Conservation (phyloP, 2,113 vertebrate species). For the Condylura cristata region DNA sequence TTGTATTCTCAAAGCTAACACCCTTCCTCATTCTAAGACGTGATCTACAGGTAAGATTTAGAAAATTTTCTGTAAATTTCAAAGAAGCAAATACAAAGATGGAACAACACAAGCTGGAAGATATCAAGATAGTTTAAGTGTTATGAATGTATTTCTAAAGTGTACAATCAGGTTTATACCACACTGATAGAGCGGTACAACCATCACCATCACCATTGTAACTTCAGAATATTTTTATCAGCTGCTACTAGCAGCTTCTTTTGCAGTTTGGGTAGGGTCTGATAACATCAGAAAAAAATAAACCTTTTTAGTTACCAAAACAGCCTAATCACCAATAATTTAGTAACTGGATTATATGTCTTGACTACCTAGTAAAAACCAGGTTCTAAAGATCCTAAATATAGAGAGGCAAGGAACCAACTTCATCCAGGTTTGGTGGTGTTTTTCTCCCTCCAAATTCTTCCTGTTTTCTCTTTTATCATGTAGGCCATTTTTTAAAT, state of each 20-base stretch:
- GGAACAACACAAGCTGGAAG: background rate
- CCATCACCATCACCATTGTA: background rate
- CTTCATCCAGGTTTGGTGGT: background rate
- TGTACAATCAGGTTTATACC: background rate
- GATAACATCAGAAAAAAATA: constrained; percentile 8
- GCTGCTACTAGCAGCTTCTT: background rate
- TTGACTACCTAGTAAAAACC: background rate
- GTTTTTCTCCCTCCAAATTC: background rate
- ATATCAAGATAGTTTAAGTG: background rate
- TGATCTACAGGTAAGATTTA: background rate
- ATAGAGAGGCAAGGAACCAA: background rate
- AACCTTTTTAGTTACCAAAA: constrained; percentile 31
- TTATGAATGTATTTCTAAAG: background rate
- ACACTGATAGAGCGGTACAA: background rate
- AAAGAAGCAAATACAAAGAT: background rate
- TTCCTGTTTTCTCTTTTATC: constrained; percentile 9
- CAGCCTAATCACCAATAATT: background rate
- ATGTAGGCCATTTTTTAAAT: constrained; percentile 8
- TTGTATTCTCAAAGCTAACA: background rate
- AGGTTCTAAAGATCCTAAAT: background rate
- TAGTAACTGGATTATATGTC: background rate
- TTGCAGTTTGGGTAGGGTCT: background rate
- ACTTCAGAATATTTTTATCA: constrained; percentile 26
- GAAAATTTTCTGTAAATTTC: background rate
- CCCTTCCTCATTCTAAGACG: background rate